Evolutionary conservation across 2,888 invertebrate genomes (phyloP).

Genomic region (Amblyjoppa proteus): DNA sequence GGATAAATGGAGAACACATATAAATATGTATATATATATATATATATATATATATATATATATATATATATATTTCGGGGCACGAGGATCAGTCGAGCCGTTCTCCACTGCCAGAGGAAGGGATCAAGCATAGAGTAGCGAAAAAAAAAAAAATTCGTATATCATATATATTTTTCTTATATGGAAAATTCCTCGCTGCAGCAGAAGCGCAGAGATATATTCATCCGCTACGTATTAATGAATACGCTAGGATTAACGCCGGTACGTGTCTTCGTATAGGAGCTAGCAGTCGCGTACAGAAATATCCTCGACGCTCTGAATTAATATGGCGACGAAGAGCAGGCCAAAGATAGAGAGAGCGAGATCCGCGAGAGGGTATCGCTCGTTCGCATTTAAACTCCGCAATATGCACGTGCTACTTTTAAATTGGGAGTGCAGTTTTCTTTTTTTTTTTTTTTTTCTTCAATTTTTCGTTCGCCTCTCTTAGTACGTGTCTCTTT

Average conservation of each 20-base stretch:
- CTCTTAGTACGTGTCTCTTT: not conserved
- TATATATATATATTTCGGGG: not conserved
- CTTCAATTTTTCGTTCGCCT: not conserved
- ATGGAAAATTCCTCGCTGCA: not conserved
- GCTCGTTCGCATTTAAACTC: constrained; percentile 39
- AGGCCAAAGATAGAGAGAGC: not conserved
- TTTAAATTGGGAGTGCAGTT: constrained; percentile 23
- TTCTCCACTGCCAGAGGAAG: too few relatives aligned
- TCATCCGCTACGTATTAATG: constrained; percentile 16
- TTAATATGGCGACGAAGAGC: constrained; percentile 4
- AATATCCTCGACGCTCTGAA: constrained; percentile 27
- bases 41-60: too few relatives aligned
- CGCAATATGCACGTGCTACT: constrained; percentile 41
- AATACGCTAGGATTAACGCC: constrained; percentile 15
- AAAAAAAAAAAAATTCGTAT: not conserved
- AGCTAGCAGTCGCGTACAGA: not conserved
- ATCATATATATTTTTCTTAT: not conserved
- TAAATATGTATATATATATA: too few relatives aligned
- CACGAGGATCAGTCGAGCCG: not conserved
- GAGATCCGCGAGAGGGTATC: constrained; percentile 12
- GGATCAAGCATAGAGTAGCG: not conserved
- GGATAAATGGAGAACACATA: too few relatives aligned
- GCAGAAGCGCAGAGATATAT: constrained; percentile 2
- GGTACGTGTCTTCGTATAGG: constrained; percentile 40
- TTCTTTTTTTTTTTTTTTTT: not conserved